Evolutionary conservation across 1,140 invertebrate species (phyloP).

Genomic region (Pseudomyrmex flavicornis): DNA sequence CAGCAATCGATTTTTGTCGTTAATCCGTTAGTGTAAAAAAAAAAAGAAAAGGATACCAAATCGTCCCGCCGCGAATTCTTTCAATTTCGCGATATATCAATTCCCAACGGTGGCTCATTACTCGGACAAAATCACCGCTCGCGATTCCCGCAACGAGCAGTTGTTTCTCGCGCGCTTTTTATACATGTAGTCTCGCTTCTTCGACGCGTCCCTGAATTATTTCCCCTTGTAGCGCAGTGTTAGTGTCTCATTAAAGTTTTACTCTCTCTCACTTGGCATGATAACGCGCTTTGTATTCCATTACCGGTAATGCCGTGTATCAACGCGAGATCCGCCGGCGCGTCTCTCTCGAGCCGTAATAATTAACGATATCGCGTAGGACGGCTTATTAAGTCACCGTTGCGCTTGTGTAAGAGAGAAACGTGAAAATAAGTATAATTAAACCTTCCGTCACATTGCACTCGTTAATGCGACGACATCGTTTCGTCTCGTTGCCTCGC

Average conservation of each 20-base stretch:
- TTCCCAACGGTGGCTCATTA: too few relatives aligned
- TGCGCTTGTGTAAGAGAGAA: constrained; percentile 1
- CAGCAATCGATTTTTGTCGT: background rate
- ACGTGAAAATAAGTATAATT: constrained; percentile 39
- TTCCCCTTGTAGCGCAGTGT: background rate
- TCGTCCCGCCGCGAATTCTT: too few relatives aligned
- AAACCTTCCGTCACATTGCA: background rate
- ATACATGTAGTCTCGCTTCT: background rate
- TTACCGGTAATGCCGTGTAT: constrained; percentile 48
- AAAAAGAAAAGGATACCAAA: too few relatives aligned
- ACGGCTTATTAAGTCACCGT: constrained; percentile 28
- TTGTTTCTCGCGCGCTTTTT: background rate
- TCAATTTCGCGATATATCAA: too few relatives aligned
- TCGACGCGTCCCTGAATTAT: background rate
- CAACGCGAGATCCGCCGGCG: constrained; percentile 30
- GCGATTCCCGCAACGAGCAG: too few relatives aligned
- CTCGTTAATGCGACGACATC: background rate
- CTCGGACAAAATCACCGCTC: too few relatives aligned
- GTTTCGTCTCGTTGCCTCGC: background rate
- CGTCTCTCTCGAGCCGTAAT: constrained; percentile 5
- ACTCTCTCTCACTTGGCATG: constrained; percentile 30
- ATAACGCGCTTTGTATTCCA: constrained; percentile 56
- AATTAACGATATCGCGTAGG: constrained; percentile 47
- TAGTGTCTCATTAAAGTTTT: constrained; percentile 48
- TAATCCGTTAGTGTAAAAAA: too few relatives aligned